phyloP scores from a whole-genome alignment of 2,797 vertebrate species.

The Peromyscus attwateri region DNA sequence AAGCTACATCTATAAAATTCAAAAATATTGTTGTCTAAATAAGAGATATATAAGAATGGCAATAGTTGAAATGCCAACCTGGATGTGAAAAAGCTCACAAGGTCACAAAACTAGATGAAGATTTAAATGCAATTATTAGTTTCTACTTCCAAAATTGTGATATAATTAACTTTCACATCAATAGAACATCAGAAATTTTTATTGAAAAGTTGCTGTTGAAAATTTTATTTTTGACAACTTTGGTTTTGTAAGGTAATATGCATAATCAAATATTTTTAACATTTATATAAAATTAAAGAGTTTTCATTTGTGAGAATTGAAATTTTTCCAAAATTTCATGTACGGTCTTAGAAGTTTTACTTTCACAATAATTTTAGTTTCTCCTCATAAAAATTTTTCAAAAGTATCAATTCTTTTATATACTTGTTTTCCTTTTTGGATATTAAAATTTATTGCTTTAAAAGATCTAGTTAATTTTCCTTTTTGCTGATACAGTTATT shows the following conservation, averaged over 20 bases:
- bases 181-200: neutral
- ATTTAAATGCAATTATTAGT: neutral
- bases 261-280: neutral
- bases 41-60: neutral
- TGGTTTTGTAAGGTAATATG: neutral
- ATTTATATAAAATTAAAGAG: neutral
- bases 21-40: neutral
- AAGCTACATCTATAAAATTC: neutral
- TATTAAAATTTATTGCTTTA: neutral
- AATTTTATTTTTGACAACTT: neutral
- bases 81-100: neutral
- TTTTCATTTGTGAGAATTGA: neutral
- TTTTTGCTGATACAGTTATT: neutral
- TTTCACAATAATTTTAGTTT: neutral
- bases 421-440: neutral
- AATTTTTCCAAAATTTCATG: neutral
- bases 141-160: neutral
- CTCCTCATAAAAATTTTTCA: neutral
- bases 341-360: neutral
- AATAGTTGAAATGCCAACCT: neutral
- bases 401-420: neutral
- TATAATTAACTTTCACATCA: neutral
- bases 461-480: neutral
- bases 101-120: neutral
- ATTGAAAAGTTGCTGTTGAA: neutral